Evolutionary conservation across 23 tunicate species (phyloP).

Genomic region (Aplidium turbinatum): DNA sequence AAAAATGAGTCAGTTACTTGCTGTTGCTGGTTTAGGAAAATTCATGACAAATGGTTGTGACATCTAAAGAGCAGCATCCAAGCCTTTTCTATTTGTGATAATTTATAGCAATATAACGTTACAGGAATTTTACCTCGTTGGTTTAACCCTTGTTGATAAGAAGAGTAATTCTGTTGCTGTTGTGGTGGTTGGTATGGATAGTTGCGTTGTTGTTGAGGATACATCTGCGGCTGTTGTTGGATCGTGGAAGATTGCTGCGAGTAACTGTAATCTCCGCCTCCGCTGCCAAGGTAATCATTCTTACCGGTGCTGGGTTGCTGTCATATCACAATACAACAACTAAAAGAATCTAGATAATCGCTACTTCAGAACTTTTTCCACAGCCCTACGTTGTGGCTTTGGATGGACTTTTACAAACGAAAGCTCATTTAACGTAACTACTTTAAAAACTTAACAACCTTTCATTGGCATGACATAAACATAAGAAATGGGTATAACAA

Average conservation of each 20-base stretch:
- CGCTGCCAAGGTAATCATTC: neutral
- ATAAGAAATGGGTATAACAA: too few species aligned
- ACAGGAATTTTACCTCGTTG: slow-evolving; percentile 39
- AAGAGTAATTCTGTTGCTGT: slow-evolving; percentile 17
- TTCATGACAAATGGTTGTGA: neutral
- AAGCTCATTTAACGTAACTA: too few species aligned
- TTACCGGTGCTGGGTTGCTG: too few species aligned
- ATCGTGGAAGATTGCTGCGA: slow-evolving; percentile 9
- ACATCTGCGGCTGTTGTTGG: slow-evolving; percentile 51
- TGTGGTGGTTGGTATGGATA: slow-evolving; percentile 1
- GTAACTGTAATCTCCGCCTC: slow-evolving; percentile 20
- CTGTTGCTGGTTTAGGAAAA: too few species aligned
- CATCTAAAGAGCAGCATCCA: neutral
- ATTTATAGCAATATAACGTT: neutral
- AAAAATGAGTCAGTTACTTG: too few species aligned
- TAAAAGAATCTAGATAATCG: too few species aligned
- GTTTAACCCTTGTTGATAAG: slow-evolving; percentile 7
- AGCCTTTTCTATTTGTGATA: neutral
- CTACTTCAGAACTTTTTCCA: too few species aligned
- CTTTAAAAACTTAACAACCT: too few species aligned
- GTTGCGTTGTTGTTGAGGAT: slow-evolving; percentile 20
- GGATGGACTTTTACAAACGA: neutral
- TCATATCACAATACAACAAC: slow-evolving; percentile 2
- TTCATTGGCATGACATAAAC: too few species aligned
- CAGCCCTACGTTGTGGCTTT: slow-evolving; percentile 1